Base-by-base conservation (phyloP, 2,797 vertebrate genomes). In the Myripristis jacobus region DNA sequence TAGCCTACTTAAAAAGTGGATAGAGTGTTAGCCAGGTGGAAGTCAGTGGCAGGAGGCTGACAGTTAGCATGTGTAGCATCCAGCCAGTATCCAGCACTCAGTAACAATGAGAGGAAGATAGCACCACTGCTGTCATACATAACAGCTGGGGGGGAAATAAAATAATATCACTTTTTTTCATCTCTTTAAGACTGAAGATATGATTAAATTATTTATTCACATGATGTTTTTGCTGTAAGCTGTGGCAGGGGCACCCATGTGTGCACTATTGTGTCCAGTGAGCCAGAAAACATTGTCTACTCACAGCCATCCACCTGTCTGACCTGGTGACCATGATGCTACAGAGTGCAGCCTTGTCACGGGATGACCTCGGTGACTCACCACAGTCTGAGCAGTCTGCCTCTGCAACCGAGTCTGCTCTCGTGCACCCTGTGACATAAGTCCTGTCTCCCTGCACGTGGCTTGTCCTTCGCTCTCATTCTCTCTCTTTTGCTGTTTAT, bases 251-350 rank as follows among this genome's bases (percentile, higher is more conserved):
- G 54, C 67, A 46, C 34, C 56, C 66, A 6, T 65, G 73, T 79
- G 63, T 72, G 25, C 60, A 51, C 15, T 38, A 46, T 55, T 81
- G 63, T 72, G 63, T 80, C 73, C 51, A 27, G 51, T 70, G 70
- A 73, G 62, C 60, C 60, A 64, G 74, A 88, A 85, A 86, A 84
- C 73, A 63, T 59, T 47, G 82, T 74, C 56, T 74, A 67, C 66
- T 77, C 77, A 10, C 57, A 74, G 73, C 62, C 75, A 63, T 86
- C 77, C 71, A 82, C 83, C 88, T 88, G 81, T 84, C 84, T 87
- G 86, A 86, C 86, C 85, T 22, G 70, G 76, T 73, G 85, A 82
- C 86, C 78, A 62, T 38, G 66, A 77, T 63, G 80, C 67, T 80
- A 73, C 87, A 80, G 70, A 6, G 61, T 74, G 66, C 69, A 61